Evolutionary conservation across 2,113 vertebrate genomes (phyloP).

Genomic region (Gambusia holbrooki): DNA sequence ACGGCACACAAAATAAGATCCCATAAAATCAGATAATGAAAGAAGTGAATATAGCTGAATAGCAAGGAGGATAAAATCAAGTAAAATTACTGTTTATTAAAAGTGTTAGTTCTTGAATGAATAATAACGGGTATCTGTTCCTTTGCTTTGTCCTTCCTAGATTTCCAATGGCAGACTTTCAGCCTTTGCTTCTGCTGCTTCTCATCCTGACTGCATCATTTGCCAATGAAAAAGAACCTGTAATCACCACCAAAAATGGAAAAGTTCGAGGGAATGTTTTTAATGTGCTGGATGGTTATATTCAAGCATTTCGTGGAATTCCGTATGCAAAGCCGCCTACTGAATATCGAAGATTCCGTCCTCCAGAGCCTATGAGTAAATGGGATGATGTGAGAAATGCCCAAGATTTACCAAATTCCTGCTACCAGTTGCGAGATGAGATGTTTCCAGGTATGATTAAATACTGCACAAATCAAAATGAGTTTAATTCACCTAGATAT

Average conservation of each 20-base stretch:
- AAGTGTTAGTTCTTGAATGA: not conserved
- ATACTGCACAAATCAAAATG: not conserved
- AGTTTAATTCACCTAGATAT: not conserved
- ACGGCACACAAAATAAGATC: no score
- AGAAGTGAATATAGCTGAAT: no score
- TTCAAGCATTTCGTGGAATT: conserved; percentile 89
- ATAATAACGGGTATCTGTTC: not conserved
- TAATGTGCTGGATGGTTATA: conserved; percentile 73
- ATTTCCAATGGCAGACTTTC: conserved; percentile 42
- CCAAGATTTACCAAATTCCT: conserved; percentile 82
- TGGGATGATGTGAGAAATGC: conserved; percentile 83
- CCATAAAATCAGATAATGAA: no score
- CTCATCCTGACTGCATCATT: conserved; percentile 34
- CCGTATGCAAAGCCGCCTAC: conserved; percentile 88
- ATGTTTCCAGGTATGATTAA: conserved; percentile 42
- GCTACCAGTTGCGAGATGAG: conserved; percentile 77
- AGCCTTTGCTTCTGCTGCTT: conserved; percentile 28
- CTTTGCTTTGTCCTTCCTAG: conserved; percentile 4
- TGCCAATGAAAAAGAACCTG: conserved; percentile 73
- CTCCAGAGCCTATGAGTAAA: conserved; percentile 76
- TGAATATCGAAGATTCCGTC: conserved; percentile 84
- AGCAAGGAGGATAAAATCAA: no score
- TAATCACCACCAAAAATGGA: conserved; percentile 82
- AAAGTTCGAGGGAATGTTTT: conserved; percentile 82
- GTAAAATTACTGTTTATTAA: not conserved